A percentile compares a stretch with the other conserved stretches of the same genome.
phyloP scores from a whole-genome alignment of 2,797 vertebrate genomes.

The Pangasius larnaudii region DNA sequence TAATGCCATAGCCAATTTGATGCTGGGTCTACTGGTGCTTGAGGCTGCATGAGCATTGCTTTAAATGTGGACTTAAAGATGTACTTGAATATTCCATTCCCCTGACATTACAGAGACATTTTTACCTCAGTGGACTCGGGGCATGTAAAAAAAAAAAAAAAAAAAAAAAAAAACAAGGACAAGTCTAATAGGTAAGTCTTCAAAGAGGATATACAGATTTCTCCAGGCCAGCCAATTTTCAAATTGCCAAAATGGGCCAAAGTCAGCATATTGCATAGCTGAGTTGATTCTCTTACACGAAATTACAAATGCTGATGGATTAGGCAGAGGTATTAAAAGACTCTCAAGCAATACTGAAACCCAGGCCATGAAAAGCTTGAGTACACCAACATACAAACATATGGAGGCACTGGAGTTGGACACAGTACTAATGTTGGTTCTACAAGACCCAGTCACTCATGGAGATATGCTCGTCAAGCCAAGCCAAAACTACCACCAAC shows the following conservation, averaged over 20 bases:
- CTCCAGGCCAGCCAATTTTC: constrained; percentile 21
- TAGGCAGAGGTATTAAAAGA: constrained; percentile 40
- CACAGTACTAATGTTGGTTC: constrained; percentile 40
- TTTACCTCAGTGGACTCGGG: not conserved
- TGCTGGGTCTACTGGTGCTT: constrained; percentile 15
- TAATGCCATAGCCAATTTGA: not conserved
- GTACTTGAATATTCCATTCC: constrained; percentile 10
- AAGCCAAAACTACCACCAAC: constrained; percentile 20
- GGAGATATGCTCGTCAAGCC: constrained; percentile 22
- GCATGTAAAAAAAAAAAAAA: not conserved
- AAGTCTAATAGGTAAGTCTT: not conserved
- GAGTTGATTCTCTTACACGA: constrained; percentile 43
- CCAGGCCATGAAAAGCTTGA: constrained; percentile 34
- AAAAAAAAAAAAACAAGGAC: not conserved
- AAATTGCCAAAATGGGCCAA: constrained; percentile 25
- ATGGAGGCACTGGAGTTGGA: constrained; percentile 44
- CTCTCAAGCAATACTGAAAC: constrained; percentile 26
- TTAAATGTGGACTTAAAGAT: constrained; percentile 8
- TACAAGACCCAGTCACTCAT: constrained; percentile 9
- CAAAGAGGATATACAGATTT: constrained; percentile 8
- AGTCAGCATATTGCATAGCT: constrained; percentile 63
- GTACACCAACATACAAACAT: constrained; percentile 34
- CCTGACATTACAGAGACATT: not conserved
- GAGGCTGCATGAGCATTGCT: not conserved
- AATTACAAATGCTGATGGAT: constrained; percentile 44